Evolutionary conservation across 2,888 invertebrate species (phyloP).

Genomic region (Drosophila nigricruria): DNA sequence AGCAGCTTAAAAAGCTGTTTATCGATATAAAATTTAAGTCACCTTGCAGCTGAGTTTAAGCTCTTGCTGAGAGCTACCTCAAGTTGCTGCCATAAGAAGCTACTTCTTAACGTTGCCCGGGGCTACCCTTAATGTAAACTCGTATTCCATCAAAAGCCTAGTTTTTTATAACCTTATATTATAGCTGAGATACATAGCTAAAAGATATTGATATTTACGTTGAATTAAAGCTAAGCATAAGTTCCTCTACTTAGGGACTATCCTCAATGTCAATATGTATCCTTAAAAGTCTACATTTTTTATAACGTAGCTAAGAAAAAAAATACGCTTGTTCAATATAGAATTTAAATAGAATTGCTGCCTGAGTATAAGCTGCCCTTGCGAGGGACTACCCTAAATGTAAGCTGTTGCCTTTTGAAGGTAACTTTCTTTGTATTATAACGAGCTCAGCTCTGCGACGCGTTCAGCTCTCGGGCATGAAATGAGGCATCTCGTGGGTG

Average conservation of each 20-base stretch:
- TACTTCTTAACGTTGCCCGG: not conserved
- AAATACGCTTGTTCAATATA: not conserved
- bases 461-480: constrained; percentile 50
- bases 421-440: constrained; percentile 35
- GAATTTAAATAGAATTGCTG: constrained; percentile 6
- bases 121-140: not conserved
- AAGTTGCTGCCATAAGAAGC: not conserved
- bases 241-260: not conserved
- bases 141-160: not conserved
- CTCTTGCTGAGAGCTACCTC: no score
- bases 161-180: not conserved
- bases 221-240: not conserved
- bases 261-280: not conserved
- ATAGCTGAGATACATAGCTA: not conserved
- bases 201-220: not conserved
- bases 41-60: not conserved
- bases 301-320: not conserved
- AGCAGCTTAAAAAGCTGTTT: not conserved
- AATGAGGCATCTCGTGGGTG: constrained; percentile 57
- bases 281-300: not conserved
- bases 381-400: constrained; percentile 21
- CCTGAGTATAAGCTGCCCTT: not conserved
- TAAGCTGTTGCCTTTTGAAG: constrained; percentile 13
- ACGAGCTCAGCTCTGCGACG: constrained; percentile 46
- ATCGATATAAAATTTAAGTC: not conserved